These are phyloP conservation scores for Melanargia galathea DNA, from an alignment of 2,888 invertebrate species.

Conservation along the genomic window DNA sequence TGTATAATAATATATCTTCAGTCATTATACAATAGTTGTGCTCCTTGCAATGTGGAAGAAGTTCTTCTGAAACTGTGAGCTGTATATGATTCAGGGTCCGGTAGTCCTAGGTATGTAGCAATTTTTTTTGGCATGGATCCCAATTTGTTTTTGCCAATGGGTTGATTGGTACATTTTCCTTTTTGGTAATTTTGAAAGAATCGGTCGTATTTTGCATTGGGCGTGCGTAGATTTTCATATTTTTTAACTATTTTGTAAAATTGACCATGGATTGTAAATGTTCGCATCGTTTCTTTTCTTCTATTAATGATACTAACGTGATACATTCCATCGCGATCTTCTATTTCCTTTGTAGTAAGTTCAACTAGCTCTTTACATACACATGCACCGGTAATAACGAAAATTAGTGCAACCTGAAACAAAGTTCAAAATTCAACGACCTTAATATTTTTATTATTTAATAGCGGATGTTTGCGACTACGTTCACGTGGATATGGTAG, in stretches of 20 bases:
- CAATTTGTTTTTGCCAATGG: not conserved
- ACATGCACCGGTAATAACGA: not conserved
- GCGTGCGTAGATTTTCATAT: slow-evolving; percentile 2
- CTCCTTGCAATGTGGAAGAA: too few species aligned
- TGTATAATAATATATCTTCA: not conserved
- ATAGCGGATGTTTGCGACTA: too few species aligned
- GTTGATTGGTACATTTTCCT: slow-evolving; percentile 6
- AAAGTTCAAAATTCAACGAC: too few species aligned
- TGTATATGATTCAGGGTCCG: not conserved
- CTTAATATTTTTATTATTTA: too few species aligned
- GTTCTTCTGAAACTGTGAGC: not conserved
- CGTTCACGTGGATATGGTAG: too few species aligned
- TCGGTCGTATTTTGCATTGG: not conserved
- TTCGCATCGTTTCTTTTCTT: not conserved
- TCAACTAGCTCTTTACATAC: not conserved
- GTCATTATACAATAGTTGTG: slow-evolving; percentile 1
- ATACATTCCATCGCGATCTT: not conserved
- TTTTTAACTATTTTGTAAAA: slow-evolving; percentile 13
- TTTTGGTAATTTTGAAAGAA: slow-evolving; percentile 14
- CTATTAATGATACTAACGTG: not conserved
- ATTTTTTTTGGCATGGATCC: not conserved
- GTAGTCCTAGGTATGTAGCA: not conserved
- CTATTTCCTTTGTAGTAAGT: not conserved
- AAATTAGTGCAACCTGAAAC: not conserved
- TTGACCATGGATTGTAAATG: slow-evolving; percentile 10